phyloP scores from a whole-genome alignment of 2,113 vertebrate species.

The Shinisaurus crocodilurus region DNA sequence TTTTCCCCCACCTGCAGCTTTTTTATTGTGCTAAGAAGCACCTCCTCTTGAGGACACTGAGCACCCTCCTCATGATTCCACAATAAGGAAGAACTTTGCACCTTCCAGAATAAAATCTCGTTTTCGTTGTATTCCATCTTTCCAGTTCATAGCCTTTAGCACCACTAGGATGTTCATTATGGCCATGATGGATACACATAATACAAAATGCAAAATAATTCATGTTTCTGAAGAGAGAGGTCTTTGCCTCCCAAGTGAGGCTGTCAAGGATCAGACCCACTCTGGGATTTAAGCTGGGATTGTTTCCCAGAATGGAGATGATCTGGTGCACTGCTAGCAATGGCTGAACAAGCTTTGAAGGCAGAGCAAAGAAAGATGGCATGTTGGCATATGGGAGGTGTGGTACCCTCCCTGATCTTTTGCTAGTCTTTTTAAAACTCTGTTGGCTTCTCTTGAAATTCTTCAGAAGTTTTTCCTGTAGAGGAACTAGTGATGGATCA shows the following conservation, averaged over 20 bases:
- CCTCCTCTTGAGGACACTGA: neutral
- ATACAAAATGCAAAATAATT: neutral
- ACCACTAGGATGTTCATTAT: neutral
- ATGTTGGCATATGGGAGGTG: neutral
- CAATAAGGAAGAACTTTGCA: neutral
- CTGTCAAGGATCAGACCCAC: neutral
- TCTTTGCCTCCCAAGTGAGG: neutral
- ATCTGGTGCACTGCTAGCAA: neutral
- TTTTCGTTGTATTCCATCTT: neutral
- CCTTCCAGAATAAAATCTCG: neutral
- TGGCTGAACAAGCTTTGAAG: neutral
- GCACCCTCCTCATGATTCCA: neutral
- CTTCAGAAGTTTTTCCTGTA: neutral
- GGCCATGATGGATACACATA: neutral
- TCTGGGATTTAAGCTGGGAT: neutral
- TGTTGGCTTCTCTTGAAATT: neutral
- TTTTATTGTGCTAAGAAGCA: neutral
- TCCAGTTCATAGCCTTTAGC: neutral
- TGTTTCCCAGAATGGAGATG: neutral
- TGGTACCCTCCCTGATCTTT: neutral
- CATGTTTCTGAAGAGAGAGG: neutral
- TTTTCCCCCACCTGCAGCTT: neutral
- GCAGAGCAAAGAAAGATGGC: neutral
- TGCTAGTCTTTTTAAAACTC: neutral
- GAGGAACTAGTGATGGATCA: neutral